A percentile compares a stretch with the other conserved stretches of the same genome.
Conservation (phyloP, 2,888 invertebrate species). For the Chrysolina haemoptera region DNA sequence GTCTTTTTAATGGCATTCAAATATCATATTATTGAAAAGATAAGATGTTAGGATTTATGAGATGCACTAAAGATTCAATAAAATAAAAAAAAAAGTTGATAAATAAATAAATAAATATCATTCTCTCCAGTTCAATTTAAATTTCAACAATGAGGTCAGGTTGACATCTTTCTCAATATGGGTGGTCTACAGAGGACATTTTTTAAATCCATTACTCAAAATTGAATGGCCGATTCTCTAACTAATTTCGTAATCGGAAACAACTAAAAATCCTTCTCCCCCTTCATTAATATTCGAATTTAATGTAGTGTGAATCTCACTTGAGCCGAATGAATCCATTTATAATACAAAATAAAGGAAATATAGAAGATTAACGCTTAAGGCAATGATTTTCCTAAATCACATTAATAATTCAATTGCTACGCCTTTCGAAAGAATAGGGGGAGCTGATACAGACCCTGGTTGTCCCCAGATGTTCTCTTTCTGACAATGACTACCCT, state of each 20-base stretch:
- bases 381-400: constrained; percentile 53
- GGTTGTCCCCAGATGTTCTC: constrained; percentile 49
- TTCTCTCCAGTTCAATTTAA: too few relatives aligned
- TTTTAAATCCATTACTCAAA: not conserved
- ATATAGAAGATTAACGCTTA: constrained; percentile 50
- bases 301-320: constrained; percentile 44
- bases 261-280: constrained; percentile 5
- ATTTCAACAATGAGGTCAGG: too few relatives aligned
- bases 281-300: constrained; percentile 22
- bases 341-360: constrained; percentile 49
- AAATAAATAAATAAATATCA: too few relatives aligned
- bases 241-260: constrained; percentile 29
- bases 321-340: constrained; percentile 37
- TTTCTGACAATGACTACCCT: constrained; percentile 49
- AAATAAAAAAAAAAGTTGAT: too few relatives aligned
- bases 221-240: constrained; percentile 10
- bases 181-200: not conserved
- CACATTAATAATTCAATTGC: constrained; percentile 42
- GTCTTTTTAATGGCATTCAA: too few relatives aligned
- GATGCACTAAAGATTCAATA: too few relatives aligned
- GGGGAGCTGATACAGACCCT: constrained; percentile 15
- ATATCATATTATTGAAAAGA: too few relatives aligned
- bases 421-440: constrained; percentile 27
- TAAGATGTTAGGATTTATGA: too few relatives aligned
- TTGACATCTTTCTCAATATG: too few relatives aligned